Percentiles rank a stretch among this genome's conserved stretches.
Conservation (phyloP, 2,888 invertebrate species). For the Lymantria monacha region DNA sequence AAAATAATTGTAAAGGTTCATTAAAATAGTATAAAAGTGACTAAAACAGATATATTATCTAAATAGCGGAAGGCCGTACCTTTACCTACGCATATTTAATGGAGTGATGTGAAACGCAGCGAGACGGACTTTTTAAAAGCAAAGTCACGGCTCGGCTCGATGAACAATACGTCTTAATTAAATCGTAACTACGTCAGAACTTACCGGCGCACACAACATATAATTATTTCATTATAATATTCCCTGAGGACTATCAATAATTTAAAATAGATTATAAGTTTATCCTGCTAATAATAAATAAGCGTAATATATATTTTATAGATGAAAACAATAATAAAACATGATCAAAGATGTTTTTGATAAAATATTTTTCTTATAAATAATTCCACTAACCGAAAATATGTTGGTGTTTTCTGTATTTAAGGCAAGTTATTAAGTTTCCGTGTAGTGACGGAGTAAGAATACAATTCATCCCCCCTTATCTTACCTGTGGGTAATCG, state of each 20-base stretch:
- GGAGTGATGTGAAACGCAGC: conserved; percentile 52
- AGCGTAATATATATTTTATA: not conserved
- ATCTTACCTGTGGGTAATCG: no score
- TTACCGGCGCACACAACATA: conserved; percentile 48
- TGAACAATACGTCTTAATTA: conserved; percentile 77
- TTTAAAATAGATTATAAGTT: conserved; percentile 34
- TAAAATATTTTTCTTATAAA: no score
- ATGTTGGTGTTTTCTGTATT: no score
- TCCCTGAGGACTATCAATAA: conserved; percentile 51
- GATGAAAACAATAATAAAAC: not conserved
- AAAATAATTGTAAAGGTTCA: conserved; percentile 14
- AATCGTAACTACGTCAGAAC: conserved; percentile 56
- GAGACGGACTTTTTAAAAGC: conserved; percentile 64
- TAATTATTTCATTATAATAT: conserved; percentile 68
- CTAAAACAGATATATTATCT: conserved; percentile 41
- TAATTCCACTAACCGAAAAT: no score
- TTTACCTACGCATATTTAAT: conserved; percentile 46
- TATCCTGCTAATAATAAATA: conserved; percentile 19
- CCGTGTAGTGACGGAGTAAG: no score
- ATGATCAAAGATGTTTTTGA: no score
- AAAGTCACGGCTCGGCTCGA: conserved; percentile 63
- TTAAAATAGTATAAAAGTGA: conserved; percentile 18
- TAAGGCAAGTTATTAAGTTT: no score
- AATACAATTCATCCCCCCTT: no score
- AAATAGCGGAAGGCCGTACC: conserved; percentile 46